Conservation (phyloP, 2,888 invertebrate genomes). For the Apoda limacodes region DNA sequence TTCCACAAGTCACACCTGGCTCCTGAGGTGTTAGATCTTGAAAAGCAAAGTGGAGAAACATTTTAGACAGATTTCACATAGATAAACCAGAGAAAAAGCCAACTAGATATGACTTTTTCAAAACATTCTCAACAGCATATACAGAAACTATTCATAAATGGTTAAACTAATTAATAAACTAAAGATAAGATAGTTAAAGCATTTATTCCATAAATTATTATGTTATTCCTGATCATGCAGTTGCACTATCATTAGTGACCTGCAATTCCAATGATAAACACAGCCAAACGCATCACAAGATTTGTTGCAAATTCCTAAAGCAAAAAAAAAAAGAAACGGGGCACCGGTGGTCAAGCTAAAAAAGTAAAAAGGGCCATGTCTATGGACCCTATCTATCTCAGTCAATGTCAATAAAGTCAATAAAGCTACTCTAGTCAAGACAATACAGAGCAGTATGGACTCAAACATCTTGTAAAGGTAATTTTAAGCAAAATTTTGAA, state of each 20-base stretch:
- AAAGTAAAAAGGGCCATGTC: too few relatives aligned
- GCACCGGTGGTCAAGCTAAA: too few relatives aligned
- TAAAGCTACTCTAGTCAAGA: too few relatives aligned
- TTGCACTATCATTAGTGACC: constrained; percentile 5
- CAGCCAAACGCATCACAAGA: background rate
- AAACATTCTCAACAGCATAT: constrained; percentile 4
- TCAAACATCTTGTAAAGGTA: too few relatives aligned
- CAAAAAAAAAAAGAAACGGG: constrained; percentile 1
- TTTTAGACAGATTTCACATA: constrained; percentile 4
- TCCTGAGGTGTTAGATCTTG: constrained; percentile 4
- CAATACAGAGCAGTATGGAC: too few relatives aligned
- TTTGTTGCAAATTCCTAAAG: constrained; percentile 1
- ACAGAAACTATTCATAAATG: constrained; percentile 2
- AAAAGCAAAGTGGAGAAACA: constrained; percentile 6
- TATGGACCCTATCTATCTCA: too few relatives aligned
- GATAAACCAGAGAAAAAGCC: constrained; percentile 7
- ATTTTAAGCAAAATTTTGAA: too few relatives aligned
- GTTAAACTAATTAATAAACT: too few relatives aligned
- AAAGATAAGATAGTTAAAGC: too few relatives aligned
- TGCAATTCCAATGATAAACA: background rate
- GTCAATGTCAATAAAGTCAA: too few relatives aligned
- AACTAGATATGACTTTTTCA: constrained; percentile 5
- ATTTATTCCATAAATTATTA: constrained; percentile 4
- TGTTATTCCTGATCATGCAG: constrained; percentile 5
- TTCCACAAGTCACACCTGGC: constrained; percentile 4